A percentile compares a stretch with the other conserved stretches of the same genome.
Evolutionary conservation across 2,797 vertebrate genomes (phyloP).

Genomic region (Vipera latastei): DNA sequence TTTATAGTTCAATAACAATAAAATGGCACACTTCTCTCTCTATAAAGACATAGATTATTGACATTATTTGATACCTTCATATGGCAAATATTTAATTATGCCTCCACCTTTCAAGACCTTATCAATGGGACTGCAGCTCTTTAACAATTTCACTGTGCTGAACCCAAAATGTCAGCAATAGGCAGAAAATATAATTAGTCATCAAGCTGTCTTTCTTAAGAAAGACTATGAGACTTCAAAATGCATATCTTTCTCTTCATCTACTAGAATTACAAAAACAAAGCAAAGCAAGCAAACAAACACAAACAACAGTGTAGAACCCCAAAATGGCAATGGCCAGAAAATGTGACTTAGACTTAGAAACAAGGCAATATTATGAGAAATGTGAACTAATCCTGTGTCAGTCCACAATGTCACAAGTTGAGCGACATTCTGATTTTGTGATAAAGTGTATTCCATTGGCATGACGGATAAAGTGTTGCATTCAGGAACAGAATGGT

Average conservation of each 20-base stretch:
- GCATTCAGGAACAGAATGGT: not conserved
- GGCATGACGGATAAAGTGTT: not conserved
- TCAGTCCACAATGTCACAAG: not conserved
- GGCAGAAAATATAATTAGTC: not conserved
- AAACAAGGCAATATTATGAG: not conserved
- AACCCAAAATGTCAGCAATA: not conserved
- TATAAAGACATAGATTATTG: not conserved
- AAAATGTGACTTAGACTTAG: not conserved
- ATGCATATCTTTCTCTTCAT: not conserved
- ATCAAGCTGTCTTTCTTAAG: not conserved
- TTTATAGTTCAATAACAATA: not conserved
- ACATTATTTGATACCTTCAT: not conserved
- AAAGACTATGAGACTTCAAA: not conserved
- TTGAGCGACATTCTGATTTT: not conserved
- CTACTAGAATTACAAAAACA: not conserved
- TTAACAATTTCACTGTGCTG: not conserved
- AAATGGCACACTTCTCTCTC: accelerated
- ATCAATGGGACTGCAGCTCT: not conserved
- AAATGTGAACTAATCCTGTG: not conserved
- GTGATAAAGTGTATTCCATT: not conserved
- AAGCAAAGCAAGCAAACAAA: not conserved
- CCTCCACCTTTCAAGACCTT: not conserved
- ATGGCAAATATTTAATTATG: not conserved
- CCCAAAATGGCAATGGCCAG: not conserved
- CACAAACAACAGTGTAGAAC: not conserved